phyloP scores from a whole-genome alignment of 2,888 invertebrate genomes.

The Tinea pellionella region DNA sequence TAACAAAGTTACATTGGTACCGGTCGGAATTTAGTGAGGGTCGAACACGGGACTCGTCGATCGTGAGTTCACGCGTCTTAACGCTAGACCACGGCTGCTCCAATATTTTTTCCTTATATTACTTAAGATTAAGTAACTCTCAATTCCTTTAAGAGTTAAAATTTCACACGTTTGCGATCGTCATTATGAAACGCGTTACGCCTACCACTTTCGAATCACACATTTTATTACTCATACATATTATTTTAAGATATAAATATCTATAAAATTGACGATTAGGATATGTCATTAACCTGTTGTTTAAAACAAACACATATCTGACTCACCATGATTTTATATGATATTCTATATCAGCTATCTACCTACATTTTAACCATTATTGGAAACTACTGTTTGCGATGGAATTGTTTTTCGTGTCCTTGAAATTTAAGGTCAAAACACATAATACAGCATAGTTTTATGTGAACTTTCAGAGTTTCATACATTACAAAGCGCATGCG shows the following conservation, averaged over 20 bases:
- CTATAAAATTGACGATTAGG: background rate
- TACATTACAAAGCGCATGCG: too few relatives aligned
- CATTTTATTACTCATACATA: background rate
- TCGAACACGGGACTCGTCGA: too few relatives aligned
- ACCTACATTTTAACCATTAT: background rate
- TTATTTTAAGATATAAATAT: background rate
- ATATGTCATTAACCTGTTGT: conserved; percentile 5
- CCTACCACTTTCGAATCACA: conserved; percentile 5
- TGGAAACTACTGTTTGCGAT: background rate
- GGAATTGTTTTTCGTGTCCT: too few relatives aligned
- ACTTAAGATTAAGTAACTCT: background rate
- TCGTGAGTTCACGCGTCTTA: too few relatives aligned
- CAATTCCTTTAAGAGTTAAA: background rate
- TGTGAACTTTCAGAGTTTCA: too few relatives aligned
- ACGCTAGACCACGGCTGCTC: too few relatives aligned
- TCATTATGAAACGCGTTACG: background rate
- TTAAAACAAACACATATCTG: background rate
- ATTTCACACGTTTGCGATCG: background rate
- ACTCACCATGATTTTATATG: background rate
- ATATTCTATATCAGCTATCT: background rate
- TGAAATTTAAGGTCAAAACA: too few relatives aligned
- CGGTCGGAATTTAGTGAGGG: too few relatives aligned
- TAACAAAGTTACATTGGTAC: too few relatives aligned
- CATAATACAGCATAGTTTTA: too few relatives aligned
- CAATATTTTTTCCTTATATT: background rate